These are phyloP conservation scores for Poeciliopsis occidentalis DNA, from an alignment of 2,113 vertebrate species.

Conservation along the genomic window DNA sequence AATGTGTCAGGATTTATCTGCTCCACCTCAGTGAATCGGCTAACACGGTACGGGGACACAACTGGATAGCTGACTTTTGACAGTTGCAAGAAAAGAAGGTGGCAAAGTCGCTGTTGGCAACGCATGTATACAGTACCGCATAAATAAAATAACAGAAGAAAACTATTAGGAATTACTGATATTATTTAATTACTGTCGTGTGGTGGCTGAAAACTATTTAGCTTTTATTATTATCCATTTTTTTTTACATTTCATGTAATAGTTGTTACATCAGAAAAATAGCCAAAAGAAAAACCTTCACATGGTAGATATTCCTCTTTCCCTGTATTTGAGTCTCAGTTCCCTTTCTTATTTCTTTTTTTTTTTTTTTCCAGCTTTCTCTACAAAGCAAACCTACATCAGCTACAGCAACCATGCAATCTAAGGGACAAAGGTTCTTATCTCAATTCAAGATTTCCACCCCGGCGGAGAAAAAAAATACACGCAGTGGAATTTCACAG, in stretches of 20 bases:
- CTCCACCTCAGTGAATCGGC: slow-evolving; percentile 64
- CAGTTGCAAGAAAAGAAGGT: slow-evolving; percentile 22
- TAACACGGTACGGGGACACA: slow-evolving; percentile 55
- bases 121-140: not conserved
- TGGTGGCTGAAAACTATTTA: not conserved
- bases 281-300: not conserved
- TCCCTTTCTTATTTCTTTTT: slow-evolving; percentile 60
- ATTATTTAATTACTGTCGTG: not conserved
- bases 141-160: not conserved
- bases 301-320: not conserved
- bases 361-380: slow-evolving; percentile 80
- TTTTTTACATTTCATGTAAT: slow-evolving; percentile 12
- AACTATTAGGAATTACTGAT: not conserved
- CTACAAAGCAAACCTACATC: slow-evolving; percentile 97
- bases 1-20: slow-evolving; percentile 73
- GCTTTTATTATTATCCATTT: not conserved
- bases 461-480: slow-evolving; percentile 24
- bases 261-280: not conserved
- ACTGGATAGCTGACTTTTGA: slow-evolving; percentile 51
- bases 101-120: slow-evolving; percentile 17
- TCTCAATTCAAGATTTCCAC: slow-evolving; percentile 49
- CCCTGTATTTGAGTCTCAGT: slow-evolving; percentile 29
- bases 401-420: slow-evolving; percentile 99
- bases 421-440: slow-evolving; percentile 75
- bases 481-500: slow-evolving; percentile 46